Conservation (phyloP, 2,797 vertebrate species). For the Sylvilagus floridanus region DNA sequence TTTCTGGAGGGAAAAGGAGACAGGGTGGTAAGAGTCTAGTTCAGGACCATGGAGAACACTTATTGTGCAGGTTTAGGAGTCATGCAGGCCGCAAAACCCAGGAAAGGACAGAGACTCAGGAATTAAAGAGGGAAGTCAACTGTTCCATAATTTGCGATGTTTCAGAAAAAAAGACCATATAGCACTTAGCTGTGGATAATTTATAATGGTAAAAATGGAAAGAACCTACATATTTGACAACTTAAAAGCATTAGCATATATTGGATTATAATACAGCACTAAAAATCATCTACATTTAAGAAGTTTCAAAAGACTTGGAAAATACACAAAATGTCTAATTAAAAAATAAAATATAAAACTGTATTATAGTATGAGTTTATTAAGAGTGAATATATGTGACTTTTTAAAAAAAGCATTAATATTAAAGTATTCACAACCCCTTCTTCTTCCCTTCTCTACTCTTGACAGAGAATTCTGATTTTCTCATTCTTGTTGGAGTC, state of each 20-base stretch:
- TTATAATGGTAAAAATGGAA: not conserved
- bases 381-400: not conserved
- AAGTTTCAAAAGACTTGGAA: not conserved
- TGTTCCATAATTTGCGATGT: not conserved
- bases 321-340: constrained; percentile 28
- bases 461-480: not conserved
- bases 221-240: not conserved
- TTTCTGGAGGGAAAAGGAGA: not conserved
- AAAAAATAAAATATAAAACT: not conserved
- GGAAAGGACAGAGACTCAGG: not conserved
- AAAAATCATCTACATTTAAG: not conserved
- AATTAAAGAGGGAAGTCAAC: not conserved
- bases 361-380: not conserved
- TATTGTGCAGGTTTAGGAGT: not conserved
- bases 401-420: not conserved
- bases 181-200: not conserved
- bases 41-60: not conserved
- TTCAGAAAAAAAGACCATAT: not conserved
- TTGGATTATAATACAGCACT: not conserved
- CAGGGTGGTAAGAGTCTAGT: not conserved
- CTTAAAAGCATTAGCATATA: not conserved
- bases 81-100: not conserved
- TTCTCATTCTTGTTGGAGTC: not conserved
- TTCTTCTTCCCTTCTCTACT: not conserved
- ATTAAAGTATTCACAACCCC: not conserved